Evolutionary conservation across 2,797 vertebrate genomes (phyloP).

Genomic region (Scyliorhinus canicula): DNA sequence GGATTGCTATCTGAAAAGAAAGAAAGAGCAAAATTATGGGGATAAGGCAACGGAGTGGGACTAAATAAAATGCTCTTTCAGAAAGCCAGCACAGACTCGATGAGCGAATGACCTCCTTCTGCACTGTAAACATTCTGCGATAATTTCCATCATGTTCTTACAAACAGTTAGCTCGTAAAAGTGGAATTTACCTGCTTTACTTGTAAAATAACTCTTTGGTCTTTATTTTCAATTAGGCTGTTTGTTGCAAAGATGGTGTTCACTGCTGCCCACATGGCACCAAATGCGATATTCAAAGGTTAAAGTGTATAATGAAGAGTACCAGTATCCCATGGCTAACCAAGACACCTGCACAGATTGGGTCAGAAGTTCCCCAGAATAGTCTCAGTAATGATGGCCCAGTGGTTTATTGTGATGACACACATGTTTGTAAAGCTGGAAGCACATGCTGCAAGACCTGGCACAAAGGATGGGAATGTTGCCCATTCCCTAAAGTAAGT

Average conservation of each 20-base stretch:
- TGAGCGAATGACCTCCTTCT: background rate
- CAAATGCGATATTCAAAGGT: slow-evolving; percentile 44
- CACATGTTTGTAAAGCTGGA: slow-evolving; percentile 9
- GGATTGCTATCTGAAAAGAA: no score
- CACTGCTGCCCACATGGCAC: slow-evolving; percentile 58
- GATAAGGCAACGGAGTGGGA: no score
- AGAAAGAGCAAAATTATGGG: no score
- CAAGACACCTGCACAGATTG: slow-evolving; percentile 37
- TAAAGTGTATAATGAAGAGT: slow-evolving; percentile 42
- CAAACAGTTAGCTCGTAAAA: background rate
- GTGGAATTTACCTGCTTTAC: background rate
- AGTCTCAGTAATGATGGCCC: background rate
- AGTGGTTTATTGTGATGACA: slow-evolving; percentile 2
- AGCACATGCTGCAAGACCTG: background rate
- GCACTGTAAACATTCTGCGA: no score
- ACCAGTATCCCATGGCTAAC: slow-evolving; percentile 39
- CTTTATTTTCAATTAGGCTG: slow-evolving; percentile 49
- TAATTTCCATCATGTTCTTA: background rate
- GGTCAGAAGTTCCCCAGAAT: background rate
- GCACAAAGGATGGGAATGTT: background rate
- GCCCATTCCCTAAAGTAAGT: slow-evolving; percentile 22
- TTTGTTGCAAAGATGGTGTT: slow-evolving; percentile 52
- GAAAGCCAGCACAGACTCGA: no score
- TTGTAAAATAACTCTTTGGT: slow-evolving; percentile 1
- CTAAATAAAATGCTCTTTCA: no score